Evolutionary conservation across 2,113 vertebrate genomes (phyloP).

Genomic region (Rhegmatorhina hoffmannsi): DNA sequence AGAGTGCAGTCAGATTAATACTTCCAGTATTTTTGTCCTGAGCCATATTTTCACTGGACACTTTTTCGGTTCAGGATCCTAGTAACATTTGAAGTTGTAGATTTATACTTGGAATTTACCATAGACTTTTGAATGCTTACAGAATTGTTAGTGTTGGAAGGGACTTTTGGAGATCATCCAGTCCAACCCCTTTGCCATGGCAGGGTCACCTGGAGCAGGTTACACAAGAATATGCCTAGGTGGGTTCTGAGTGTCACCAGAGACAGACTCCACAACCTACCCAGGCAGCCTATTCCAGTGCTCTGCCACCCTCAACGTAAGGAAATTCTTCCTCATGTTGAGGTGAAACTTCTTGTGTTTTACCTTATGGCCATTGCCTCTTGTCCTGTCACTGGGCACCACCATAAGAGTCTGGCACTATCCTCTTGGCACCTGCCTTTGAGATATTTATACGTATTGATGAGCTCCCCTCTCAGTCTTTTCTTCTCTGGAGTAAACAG

Average conservation of each 20-base stretch:
- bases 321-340: background rate
- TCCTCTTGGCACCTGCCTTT: background rate
- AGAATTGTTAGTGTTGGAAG: background rate
- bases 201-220: background rate
- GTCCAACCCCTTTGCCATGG: background rate
- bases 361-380: background rate
- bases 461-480: background rate
- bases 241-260: background rate
- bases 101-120: background rate
- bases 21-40: background rate
- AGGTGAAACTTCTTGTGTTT: background rate
- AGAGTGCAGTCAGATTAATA: background rate
- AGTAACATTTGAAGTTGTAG: background rate
- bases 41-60: background rate
- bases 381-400: background rate
- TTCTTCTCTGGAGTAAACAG: background rate
- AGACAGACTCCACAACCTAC: background rate
- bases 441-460: background rate
- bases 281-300: background rate
- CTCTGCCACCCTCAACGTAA: background rate
- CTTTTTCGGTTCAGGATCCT: background rate
- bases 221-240: background rate
- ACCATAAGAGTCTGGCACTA: background rate
- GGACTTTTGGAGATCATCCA: background rate
- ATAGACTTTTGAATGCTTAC: background rate